Evolutionary conservation across 2,888 invertebrate genomes (phyloP).

Genomic region (Drymonia ruficornis): DNA sequence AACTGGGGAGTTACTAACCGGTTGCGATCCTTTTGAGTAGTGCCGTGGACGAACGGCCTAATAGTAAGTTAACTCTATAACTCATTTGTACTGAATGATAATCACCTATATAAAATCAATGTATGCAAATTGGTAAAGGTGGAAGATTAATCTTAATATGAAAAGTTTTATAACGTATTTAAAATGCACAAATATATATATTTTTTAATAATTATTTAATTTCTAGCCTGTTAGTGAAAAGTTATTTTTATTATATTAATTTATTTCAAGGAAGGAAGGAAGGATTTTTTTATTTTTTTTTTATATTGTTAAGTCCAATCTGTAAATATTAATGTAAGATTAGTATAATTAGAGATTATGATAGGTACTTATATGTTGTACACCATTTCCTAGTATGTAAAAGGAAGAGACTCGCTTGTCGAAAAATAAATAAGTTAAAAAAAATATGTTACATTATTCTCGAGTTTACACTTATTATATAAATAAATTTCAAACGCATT

Average conservation of each 20-base stretch:
- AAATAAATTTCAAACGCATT: conserved; percentile 7
- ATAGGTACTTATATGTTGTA: background rate
- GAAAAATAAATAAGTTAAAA: conserved; percentile 1
- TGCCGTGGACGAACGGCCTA: no score
- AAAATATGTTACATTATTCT: background rate
- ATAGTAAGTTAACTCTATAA: no score
- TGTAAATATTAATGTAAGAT: conserved; percentile 35
- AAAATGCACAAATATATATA: no score
- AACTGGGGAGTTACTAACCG: no score
- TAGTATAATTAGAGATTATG: background rate
- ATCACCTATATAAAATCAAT: no score
- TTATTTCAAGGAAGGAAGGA: conserved; percentile 11
- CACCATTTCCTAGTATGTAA: background rate
- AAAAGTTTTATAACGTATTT: no score
- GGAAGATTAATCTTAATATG: no score
- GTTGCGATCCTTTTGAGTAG: no score
- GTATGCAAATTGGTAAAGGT: no score
- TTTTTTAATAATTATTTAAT: no score
- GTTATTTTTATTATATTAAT: background rate
- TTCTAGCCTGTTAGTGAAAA: background rate
- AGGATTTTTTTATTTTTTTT: background rate
- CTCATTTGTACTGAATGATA: no score
- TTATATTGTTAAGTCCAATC: conserved; percentile 7
- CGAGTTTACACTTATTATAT: no score
- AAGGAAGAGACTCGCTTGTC: background rate